A percentile compares a stretch with the other conserved stretches of the same genome.
Conservation (phyloP, 2,797 vertebrate genomes). For the Sardinella longiceps region DNA sequence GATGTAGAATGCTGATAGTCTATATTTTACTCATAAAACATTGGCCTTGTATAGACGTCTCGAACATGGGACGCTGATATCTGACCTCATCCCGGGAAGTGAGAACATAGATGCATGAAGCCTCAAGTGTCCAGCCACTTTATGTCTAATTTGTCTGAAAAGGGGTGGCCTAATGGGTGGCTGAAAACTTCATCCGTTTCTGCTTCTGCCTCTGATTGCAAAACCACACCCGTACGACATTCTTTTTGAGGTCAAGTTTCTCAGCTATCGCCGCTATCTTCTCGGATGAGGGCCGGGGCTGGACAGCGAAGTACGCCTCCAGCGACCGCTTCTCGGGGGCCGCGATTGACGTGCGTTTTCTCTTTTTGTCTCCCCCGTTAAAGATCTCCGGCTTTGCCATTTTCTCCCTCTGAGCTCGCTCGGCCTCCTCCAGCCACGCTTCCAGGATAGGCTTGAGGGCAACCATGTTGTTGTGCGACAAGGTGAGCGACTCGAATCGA, state of each 20-base stretch:
- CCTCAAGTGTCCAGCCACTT: background rate
- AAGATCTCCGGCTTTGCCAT: conserved; percentile 91
- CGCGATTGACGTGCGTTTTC: conserved; percentile 90
- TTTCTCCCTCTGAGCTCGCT: conserved; percentile 88
- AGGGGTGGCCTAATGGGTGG: conserved; percentile 77
- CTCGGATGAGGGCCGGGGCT: conserved; percentile 89
- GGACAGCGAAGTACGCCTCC: conserved; percentile 90
- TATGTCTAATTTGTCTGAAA: conserved; percentile 22
- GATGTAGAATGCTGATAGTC: background rate
- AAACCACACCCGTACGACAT: conserved; percentile 93
- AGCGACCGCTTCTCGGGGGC: conserved; percentile 90
- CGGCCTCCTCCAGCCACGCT: conserved; percentile 92
- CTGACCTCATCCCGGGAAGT: conserved; percentile 1
- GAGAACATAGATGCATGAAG: conserved; percentile 3
- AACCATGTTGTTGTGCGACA: conserved; percentile 95
- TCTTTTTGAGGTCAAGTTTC: conserved; percentile 94
- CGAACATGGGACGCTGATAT: conserved; percentile 20
- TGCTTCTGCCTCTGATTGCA: conserved; percentile 95
- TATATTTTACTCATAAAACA: background rate
- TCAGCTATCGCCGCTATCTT: conserved; percentile 93
- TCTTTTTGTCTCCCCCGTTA: conserved; percentile 86
- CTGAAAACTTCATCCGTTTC: conserved; percentile 95
- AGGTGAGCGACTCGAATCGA: conserved; percentile 91
- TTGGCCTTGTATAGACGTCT: conserved; percentile 14
- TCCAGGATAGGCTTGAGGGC: conserved; percentile 91